Evolutionary conservation across 1,140 invertebrate genomes (phyloP).

Genomic region (Caenorhabditis remanei): DNA sequence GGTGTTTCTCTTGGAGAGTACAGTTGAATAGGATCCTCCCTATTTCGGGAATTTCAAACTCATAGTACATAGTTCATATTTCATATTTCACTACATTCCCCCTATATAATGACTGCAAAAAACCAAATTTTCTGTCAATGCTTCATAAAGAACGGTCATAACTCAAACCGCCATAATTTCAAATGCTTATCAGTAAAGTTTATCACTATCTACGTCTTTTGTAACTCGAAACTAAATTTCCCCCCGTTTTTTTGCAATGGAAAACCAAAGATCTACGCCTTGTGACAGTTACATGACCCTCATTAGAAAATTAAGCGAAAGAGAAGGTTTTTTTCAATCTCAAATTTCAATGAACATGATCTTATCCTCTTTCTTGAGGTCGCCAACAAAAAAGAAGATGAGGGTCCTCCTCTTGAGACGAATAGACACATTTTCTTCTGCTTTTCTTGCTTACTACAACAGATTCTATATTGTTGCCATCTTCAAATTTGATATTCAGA

Average conservation of each 20-base stretch:
- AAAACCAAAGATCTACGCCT: constrained; percentile 19
- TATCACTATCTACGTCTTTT: not conserved
- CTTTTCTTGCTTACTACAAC: not conserved
- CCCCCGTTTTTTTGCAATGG: not conserved
- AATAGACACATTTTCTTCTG: constrained; percentile 30
- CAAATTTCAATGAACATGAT: constrained; percentile 53
- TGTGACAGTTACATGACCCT: not conserved
- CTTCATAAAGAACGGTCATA: constrained; percentile 25
- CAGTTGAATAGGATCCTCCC: not conserved
- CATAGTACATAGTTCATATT: constrained; percentile 15
- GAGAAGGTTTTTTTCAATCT: not conserved
- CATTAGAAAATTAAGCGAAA: constrained; percentile 38
- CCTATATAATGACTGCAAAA: not conserved
- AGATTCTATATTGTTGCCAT: constrained; percentile 48
- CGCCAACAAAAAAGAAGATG: constrained; percentile 1
- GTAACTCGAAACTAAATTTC: not conserved
- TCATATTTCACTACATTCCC: not conserved
- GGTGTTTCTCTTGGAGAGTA: not conserved
- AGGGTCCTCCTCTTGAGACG: constrained; percentile 44
- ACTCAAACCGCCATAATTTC: constrained; percentile 19
- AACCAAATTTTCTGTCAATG: not conserved
- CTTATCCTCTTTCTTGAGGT: constrained; percentile 40
- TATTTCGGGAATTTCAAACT: not conserved
- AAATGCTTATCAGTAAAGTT: constrained; percentile 21
- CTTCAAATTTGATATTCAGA: constrained; percentile 49